Percentiles rank a stretch among this genome's conserved stretches.
Conservation (phyloP, 2,888 invertebrate genomes). For the Plagodis pulveraria region DNA sequence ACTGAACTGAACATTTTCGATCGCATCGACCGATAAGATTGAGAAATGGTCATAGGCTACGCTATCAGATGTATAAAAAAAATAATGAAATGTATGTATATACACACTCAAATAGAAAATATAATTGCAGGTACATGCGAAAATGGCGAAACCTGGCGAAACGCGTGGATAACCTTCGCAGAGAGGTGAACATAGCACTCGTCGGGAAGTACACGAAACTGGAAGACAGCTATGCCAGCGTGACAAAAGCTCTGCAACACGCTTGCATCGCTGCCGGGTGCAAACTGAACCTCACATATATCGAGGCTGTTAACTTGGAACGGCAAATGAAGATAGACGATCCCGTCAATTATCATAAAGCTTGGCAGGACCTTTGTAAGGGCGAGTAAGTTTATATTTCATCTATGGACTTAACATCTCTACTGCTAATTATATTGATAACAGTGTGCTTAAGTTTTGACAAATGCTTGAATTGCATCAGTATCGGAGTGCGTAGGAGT, state of each 20-base stretch:
- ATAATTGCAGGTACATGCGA: slow-evolving; percentile 87
- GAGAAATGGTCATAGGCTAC: no score
- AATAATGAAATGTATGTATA: no score
- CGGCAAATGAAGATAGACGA: slow-evolving; percentile 88
- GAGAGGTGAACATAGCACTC: slow-evolving; percentile 94
- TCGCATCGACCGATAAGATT: no score
- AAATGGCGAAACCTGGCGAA: slow-evolving; percentile 96
- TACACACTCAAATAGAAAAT: no score
- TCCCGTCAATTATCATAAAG: slow-evolving; percentile 95
- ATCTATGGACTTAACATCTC: neutral
- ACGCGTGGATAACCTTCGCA: slow-evolving; percentile 92
- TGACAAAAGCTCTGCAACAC: slow-evolving; percentile 97
- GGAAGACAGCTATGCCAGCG: slow-evolving; percentile 98
- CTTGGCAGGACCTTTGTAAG: slow-evolving; percentile 96
- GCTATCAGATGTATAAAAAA: no score
- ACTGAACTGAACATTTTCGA: no score
- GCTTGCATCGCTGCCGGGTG: slow-evolving; percentile 94
- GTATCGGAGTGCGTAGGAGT: no score
- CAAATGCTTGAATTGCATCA: no score
- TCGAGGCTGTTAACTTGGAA: slow-evolving; percentile 96
- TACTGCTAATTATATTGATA: neutral
- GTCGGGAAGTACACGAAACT: slow-evolving; percentile 99
- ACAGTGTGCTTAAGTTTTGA: no score
- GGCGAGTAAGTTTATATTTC: slow-evolving; percentile 87
- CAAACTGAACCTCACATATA: slow-evolving; percentile 94